Base-by-base conservation (phyloP, 2,797 vertebrate genomes). In the Caiman crocodilus region DNA sequence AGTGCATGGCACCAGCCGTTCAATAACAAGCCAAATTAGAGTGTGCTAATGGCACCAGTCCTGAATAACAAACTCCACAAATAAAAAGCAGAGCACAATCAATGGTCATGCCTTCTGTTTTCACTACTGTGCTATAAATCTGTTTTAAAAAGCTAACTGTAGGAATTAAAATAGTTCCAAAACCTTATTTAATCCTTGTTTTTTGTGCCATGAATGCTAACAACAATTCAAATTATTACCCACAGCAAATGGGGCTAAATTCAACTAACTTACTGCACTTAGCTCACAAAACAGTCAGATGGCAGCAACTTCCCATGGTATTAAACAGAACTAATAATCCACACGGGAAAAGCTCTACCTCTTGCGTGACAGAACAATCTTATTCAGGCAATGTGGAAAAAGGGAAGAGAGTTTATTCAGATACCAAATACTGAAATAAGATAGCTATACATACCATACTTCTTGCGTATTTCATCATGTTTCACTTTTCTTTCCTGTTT, bases 381-480 rank as follows among this genome's bases (percentile, higher is more conserved):
- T 50, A 50, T 50, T 50, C 42, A 50, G 42, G 42, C 42, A 75
- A 85, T 82, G 63, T 71, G n/a, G 42, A 60, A 67, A 57, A 56
- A n/a, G n/a, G 17, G 50, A 26, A 85, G 85, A 6, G 3, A 76
- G 85, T 79, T 20, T n/a, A 42, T 63, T 61, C 50, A 82, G n/a
- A 84, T 42, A 79, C 7, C 11, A 3, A 85, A 15, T 50, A 94
- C 14, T 61, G 65, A 88, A 90, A 77, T 35, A 88, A 87, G 28
- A 85, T 26, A 58, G 30, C 30, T 20, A 81, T 76, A 98, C 98
- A 14, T 98, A 99, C 99, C 99, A 57, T 99, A 99, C 97, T 99
- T 99, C 97, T 96, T 98, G 67, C 98, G 98, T 96, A 99, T 99
- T 87, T 99, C 98, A 92, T 99, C 98, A 7, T 99, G 98, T 75